Evolutionary conservation across 2,888 invertebrate species (phyloP).

Genomic region (Patella ulyssiponensis): DNA sequence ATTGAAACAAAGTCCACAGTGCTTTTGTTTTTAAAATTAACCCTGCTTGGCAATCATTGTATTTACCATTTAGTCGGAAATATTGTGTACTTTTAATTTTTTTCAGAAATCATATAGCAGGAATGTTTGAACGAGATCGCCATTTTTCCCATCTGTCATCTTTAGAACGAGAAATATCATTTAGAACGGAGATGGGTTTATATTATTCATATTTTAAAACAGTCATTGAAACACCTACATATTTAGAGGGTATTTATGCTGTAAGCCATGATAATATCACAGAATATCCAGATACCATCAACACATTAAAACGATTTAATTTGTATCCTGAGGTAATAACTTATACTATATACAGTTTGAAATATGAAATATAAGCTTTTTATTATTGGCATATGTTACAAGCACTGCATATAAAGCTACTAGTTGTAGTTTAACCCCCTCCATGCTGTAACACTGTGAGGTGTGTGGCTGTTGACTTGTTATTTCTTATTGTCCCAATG

Average conservation of each 20-base stretch:
- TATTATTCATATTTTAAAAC: slow-evolving; percentile 92
- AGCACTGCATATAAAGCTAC: no score
- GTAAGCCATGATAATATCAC: slow-evolving; percentile 82
- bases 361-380: no score
- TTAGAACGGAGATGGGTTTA: slow-evolving; percentile 89
- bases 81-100: slow-evolving; percentile 10
- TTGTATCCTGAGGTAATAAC: slow-evolving; percentile 84
- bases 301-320: slow-evolving; percentile 86
- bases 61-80: no score
- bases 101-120: slow-evolving; percentile 78
- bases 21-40: no score
- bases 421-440: no score
- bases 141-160: slow-evolving; percentile 88
- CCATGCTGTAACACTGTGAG: no score
- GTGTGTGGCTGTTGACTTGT: no score
- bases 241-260: slow-evolving; percentile 78
- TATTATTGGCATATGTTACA: no score
- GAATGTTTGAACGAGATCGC: slow-evolving; percentile 85
- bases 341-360: no score
- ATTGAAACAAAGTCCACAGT: no score
- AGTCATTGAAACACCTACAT: slow-evolving; percentile 79
- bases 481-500: no score
- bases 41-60: no score
- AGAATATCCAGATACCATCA: slow-evolving; percentile 86
- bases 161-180: slow-evolving; percentile 87